These are phyloP conservation scores for Phocoena sinus DNA, from an alignment of 2,113 vertebrate genomes.

Conservation along the genomic window DNA sequence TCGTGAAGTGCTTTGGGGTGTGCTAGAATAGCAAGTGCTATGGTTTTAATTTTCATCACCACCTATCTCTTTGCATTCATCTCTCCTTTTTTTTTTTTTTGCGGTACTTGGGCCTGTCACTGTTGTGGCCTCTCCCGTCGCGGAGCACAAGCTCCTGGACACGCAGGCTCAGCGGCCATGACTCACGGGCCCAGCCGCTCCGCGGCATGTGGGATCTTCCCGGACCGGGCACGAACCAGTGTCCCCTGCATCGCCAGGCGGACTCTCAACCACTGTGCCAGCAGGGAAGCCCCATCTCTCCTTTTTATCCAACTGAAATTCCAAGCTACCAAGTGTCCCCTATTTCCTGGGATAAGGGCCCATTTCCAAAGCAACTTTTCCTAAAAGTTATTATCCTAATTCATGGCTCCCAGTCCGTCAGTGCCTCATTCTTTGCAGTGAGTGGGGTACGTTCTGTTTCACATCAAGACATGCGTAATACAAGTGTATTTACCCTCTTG, in stretches of 20 bases:
- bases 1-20: not conserved
- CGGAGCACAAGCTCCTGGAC: too few relatives aligned
- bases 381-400: not conserved
- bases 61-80: not conserved
- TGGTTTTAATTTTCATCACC: not conserved
- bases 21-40: not conserved
- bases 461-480: not conserved
- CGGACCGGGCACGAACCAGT: too few relatives aligned
- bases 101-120: too few relatives aligned
- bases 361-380: not conserved
- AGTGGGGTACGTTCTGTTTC: not conserved
- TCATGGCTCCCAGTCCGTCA: not conserved
- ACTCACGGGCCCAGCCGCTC: too few relatives aligned
- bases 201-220: too few relatives aligned
- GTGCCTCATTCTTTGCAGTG: not conserved
- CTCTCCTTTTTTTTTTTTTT: too few relatives aligned
- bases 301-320: not conserved
- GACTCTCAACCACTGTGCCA: too few relatives aligned
- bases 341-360: not conserved
- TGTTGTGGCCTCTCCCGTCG: too few relatives aligned
- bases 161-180: too few relatives aligned
- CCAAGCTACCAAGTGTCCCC: not conserved
- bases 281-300: not conserved
- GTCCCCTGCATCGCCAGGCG: too few relatives aligned
- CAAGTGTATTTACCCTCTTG: not conserved